Evolutionary conservation across 2,797 vertebrate species (phyloP).

Genomic region (Falco cherrug): DNA sequence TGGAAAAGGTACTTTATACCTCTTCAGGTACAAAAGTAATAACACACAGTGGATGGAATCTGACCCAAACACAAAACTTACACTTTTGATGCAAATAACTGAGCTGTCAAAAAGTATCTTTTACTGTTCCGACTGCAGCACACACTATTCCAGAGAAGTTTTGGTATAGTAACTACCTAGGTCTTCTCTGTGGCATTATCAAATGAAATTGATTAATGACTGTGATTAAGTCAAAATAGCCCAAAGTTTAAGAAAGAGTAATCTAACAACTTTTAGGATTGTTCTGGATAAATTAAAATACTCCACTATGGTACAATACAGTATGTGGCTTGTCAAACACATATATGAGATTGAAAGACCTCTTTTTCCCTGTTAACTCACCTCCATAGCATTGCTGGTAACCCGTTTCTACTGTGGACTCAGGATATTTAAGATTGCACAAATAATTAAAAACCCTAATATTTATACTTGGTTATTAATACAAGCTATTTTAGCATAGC

Average conservation of each 20-base stretch:
- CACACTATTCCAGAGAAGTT: neutral
- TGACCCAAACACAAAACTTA: neutral
- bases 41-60: neutral
- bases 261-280: neutral
- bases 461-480: neutral
- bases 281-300: slow-evolving; percentile 12
- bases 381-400: neutral
- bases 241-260: slow-evolving; percentile 39
- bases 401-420: neutral
- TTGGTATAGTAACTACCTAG: neutral
- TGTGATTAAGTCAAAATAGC: slow-evolving; percentile 48
- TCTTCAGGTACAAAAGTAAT: neutral
- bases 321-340: neutral
- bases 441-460: neutral
- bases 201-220: slow-evolving; percentile 52
- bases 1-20: neutral
- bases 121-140: neutral
- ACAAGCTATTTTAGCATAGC: neutral
- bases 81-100: neutral
- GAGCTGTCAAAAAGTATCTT: neutral
- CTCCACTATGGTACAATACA: neutral
- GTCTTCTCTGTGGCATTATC: neutral
- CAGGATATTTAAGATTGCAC: neutral
- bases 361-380: neutral
- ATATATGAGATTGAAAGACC: neutral